A percentile compares a stretch with the other conserved stretches of the same genome.
These are phyloP conservation scores for Spodoptera litura DNA, from an alignment of 1,140 invertebrate genomes.

Conservation along the genomic window DNA sequence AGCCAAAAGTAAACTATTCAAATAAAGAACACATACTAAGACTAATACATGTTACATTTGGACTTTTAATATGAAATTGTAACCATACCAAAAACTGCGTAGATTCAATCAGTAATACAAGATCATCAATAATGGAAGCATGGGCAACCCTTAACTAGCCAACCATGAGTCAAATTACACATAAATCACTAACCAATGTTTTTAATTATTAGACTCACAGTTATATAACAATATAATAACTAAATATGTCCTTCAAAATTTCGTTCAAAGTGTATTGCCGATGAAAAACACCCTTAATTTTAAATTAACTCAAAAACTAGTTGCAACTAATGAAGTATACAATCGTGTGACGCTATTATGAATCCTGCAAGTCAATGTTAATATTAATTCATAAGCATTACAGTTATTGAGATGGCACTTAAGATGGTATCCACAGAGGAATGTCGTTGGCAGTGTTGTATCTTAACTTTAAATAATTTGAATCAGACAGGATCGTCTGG, in stretches of 20 bases:
- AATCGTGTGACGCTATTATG: conserved; percentile 8
- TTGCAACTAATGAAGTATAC: background rate
- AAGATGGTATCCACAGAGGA: conserved; percentile 63
- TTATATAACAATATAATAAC: conserved; percentile 36
- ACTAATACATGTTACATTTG: background rate
- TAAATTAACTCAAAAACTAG: conserved; percentile 17
- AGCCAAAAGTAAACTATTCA: no score
- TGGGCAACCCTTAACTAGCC: conserved; percentile 38
- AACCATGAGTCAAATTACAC: conserved; percentile 47
- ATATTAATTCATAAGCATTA: conserved; percentile 48
- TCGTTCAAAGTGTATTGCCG: conserved; percentile 56
- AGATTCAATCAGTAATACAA: conserved; percentile 26
- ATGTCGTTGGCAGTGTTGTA: conserved; percentile 79
- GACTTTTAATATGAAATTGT: conserved; percentile 16
- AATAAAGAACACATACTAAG: background rate
- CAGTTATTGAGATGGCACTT: conserved; percentile 68
- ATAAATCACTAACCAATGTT: conserved; percentile 47
- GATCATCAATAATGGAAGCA: conserved; percentile 41
- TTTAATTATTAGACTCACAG: conserved; percentile 39
- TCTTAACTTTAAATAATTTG: conserved; percentile 66
- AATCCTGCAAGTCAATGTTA: conserved; percentile 25
- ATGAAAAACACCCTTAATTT: conserved; percentile 19
- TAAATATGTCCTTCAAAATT: conserved; percentile 51
- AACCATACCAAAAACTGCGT: conserved; percentile 22
- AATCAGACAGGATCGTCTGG: conserved; percentile 58